A percentile compares a stretch with the other conserved stretches of the same genome.
phyloP scores from a whole-genome alignment of 2,888 invertebrate genomes.

The Euproctis similis region DNA sequence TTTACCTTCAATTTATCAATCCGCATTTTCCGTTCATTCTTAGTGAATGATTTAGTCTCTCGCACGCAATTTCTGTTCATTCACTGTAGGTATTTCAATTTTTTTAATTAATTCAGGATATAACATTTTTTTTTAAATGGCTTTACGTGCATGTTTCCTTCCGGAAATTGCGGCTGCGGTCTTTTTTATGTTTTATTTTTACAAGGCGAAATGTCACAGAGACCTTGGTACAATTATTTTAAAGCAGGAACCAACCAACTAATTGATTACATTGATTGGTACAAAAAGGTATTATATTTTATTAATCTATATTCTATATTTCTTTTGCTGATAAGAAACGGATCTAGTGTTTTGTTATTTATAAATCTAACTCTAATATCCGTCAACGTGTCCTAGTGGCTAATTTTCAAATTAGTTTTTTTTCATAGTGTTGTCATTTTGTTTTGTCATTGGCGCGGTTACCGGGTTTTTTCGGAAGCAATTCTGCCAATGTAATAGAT shows the following conservation, averaged over 20 bases:
- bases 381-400: conserved; percentile 23
- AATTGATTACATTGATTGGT: conserved; percentile 27
- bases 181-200: conserved; percentile 5
- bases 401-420: conserved; percentile 18
- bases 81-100: conserved; percentile 11
- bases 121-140: conserved; percentile 7
- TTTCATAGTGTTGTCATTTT: conserved; percentile 11
- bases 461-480: conserved; percentile 20
- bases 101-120: conserved; percentile 23
- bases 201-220: conserved; percentile 18
- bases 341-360: conserved; percentile 18
- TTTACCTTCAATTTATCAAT: no score
- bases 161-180: conserved; percentile 13
- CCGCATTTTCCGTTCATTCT: not conserved
- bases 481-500: conserved; percentile 8
- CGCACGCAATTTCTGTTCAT: conserved; percentile 23
- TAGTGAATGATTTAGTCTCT: conserved; percentile 10
- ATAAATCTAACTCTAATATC: conserved; percentile 18
- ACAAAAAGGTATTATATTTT: conserved; percentile 25
- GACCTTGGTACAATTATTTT: conserved; percentile 31
- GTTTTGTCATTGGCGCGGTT: conserved; percentile 13
- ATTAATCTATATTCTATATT: conserved; percentile 28
- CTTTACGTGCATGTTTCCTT: conserved; percentile 21
- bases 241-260: conserved; percentile 30
- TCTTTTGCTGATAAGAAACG: conserved; percentile 21